A percentile compares a stretch with the other conserved stretches of the same genome.
Evolutionary conservation across 2,113 vertebrate genomes (phyloP).

Genomic region (Mandrillus leucophaeus): DNA sequence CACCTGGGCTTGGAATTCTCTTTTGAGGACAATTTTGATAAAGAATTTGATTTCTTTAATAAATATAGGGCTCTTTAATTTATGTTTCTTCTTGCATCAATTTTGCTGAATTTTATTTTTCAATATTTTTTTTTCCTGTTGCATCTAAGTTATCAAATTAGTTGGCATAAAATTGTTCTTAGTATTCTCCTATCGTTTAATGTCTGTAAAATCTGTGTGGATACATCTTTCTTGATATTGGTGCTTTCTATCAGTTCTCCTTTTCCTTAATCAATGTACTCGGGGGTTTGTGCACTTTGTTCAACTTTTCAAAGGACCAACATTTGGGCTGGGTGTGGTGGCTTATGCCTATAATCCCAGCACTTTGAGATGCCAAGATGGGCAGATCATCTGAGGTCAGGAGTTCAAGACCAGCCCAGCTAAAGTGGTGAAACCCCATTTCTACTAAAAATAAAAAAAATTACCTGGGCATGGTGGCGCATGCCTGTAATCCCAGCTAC

Average conservation of each 20-base stretch:
- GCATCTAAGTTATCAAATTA: background rate
- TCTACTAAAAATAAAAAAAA: too few species aligned
- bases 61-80: background rate
- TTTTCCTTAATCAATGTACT: background rate
- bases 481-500: too few species aligned
- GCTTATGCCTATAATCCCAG: too few species aligned
- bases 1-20: background rate
- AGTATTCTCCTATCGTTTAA: background rate
- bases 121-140: background rate
- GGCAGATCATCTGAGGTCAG: too few species aligned
- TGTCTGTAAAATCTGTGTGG: background rate
- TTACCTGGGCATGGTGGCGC: too few species aligned
- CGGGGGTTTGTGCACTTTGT: background rate
- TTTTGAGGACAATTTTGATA: background rate
- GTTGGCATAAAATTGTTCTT: conserved; percentile 2
- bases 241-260: background rate
- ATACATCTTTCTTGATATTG: background rate
- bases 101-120: conserved; percentile 12
- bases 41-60: background rate
- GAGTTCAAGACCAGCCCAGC: too few species aligned
- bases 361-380: too few species aligned
- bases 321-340: background rate
- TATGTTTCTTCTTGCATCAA: background rate
- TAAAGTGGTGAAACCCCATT: too few species aligned
- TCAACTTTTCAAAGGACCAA: background rate